These are phyloP conservation scores for Psittacus erithacus DNA, from an alignment of 2,113 vertebrate genomes.

Conservation along the genomic window DNA sequence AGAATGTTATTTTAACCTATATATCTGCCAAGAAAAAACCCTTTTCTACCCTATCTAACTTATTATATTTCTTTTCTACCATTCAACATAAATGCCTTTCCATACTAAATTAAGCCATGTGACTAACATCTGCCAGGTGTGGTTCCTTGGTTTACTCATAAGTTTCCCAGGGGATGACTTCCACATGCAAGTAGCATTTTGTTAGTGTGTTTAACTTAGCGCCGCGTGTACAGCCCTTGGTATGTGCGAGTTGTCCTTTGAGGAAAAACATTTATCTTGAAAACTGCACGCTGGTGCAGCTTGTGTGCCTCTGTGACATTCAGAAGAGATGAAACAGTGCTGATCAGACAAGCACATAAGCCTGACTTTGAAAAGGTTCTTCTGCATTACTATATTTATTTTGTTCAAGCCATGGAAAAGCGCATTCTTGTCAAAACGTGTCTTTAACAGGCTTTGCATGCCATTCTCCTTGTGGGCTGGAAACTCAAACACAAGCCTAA, in stretches of 20 bases:
- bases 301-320: conserved; percentile 3
- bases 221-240: not conserved
- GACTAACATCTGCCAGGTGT: conserved; percentile 9
- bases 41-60: not conserved
- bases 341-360: conserved; percentile 36
- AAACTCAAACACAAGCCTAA: conserved; percentile 30
- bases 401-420: conserved; percentile 25
- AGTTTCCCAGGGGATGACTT: not conserved
- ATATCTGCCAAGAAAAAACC: not conserved
- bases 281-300: not conserved
- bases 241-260: not conserved
- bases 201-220: not conserved
- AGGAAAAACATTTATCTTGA: conserved; percentile 9
- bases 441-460: conserved; percentile 28
- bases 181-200: not conserved
- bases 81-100: not conserved
- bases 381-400: conserved; percentile 36
- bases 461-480: conserved; percentile 8
- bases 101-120: not conserved
- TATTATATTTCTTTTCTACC: not conserved
- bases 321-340: conserved; percentile 18
- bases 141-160: not conserved
- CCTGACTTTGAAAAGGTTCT: conserved; percentile 50
- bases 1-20: not conserved
- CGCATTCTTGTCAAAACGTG: conserved; percentile 46